Conservation (phyloP, 2,113 vertebrate species). For the Aegotheles bennettii region DNA sequence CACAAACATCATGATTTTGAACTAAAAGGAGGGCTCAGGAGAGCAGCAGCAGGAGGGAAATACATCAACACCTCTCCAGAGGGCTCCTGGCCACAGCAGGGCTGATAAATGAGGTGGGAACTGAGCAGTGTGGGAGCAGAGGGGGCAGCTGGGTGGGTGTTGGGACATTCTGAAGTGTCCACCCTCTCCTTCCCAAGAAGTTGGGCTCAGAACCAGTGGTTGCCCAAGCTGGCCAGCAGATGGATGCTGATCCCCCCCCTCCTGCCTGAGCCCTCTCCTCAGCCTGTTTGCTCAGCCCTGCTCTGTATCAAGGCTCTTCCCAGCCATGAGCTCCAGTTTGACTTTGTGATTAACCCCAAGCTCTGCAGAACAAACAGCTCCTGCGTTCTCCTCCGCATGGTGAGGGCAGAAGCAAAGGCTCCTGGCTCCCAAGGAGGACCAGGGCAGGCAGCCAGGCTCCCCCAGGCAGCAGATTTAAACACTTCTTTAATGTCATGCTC, state of each 20-base stretch:
- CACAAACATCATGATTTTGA: background rate
- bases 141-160: background rate
- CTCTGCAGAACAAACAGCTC: background rate
- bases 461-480: background rate
- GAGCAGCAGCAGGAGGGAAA: background rate
- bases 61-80: background rate
- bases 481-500: background rate
- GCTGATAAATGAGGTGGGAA: background rate
- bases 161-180: background rate
- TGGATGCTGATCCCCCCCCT: background rate
- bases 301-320: background rate
- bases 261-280: background rate
- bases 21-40: background rate
- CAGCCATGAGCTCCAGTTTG: background rate
- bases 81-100: background rate
- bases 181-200: background rate
- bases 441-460: background rate
- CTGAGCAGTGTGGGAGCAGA: background rate
- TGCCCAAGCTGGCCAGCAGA: accelerated
- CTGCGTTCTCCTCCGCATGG: background rate
- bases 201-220: background rate
- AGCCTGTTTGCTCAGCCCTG: background rate
- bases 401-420: background rate
- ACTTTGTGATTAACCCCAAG: background rate
- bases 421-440: background rate